A percentile compares a stretch with the other conserved stretches of the same genome.
These are phyloP conservation scores for Xestia ashworthii DNA, from an alignment of 2,888 invertebrate genomes.

Conservation along the genomic window DNA sequence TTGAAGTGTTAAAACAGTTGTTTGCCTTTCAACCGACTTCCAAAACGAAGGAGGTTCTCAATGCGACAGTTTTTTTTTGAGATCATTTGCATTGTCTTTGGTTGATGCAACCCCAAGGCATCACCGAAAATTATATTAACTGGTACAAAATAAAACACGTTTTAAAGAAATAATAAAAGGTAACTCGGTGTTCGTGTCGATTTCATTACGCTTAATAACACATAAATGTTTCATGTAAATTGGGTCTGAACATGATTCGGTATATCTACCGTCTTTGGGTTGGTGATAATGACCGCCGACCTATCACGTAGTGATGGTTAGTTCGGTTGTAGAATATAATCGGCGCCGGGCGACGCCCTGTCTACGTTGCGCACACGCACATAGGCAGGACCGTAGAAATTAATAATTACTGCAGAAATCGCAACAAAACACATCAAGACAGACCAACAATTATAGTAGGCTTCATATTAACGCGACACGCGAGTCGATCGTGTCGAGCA, in stretches of 20 bases:
- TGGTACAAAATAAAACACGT: neutral
- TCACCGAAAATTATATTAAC: neutral
- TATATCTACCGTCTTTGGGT: conserved; percentile 7
- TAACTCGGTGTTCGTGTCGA: conserved; percentile 18
- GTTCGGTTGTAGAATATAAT: conserved; percentile 42
- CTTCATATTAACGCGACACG: conserved; percentile 65
- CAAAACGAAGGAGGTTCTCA: no score
- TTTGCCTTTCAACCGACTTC: no score
- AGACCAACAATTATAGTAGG: conserved; percentile 39
- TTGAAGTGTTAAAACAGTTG: neutral
- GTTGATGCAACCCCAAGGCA: neutral
- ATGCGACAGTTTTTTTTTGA: neutral
- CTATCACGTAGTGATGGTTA: conserved; percentile 73
- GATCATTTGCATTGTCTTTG: neutral
- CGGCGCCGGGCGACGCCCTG: conserved; percentile 54
- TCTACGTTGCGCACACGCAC: conserved; percentile 46
- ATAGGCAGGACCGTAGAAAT: conserved; percentile 14
- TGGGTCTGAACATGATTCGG: conserved; percentile 23
- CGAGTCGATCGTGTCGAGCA: conserved; percentile 71
- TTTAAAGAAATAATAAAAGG: neutral
- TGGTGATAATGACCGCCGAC: conserved; percentile 67
- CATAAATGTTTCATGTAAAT: conserved; percentile 24
- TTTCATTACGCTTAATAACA: conserved; percentile 48
- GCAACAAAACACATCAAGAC: conserved; percentile 33
- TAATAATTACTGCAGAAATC: conserved; percentile 50